These are phyloP conservation scores for Hydrochoerus hydrochaeris DNA, from an alignment of 2,113 vertebrate genomes.

Conservation along the genomic window DNA sequence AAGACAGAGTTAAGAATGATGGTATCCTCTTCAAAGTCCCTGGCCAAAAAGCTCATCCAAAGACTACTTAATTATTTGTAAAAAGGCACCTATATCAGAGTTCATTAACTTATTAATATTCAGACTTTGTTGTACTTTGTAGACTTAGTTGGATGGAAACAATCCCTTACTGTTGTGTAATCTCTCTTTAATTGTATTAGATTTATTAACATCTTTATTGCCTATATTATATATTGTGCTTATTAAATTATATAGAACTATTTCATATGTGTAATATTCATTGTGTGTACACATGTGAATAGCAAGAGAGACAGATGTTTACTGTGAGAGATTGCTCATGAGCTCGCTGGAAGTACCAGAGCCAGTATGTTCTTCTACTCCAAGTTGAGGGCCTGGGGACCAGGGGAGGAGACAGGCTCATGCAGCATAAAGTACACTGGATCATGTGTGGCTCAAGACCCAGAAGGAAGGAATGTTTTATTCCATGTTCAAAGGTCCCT, in stretches of 20 bases:
- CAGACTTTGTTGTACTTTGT: background rate
- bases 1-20: background rate
- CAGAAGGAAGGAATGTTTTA: accelerated
- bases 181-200: background rate
- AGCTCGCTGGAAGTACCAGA: background rate
- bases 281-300: background rate
- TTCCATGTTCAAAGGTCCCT: background rate
- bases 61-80: background rate
- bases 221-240: background rate
- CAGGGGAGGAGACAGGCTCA: too few species aligned
- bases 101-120: background rate
- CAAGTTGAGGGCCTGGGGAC: background rate
- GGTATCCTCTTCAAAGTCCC: background rate
- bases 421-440: background rate
- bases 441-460: too few species aligned
- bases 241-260: background rate
- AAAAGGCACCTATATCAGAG: background rate
- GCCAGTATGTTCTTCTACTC: accelerated
- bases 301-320: background rate
- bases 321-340: background rate
- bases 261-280: background rate
- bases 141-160: background rate
- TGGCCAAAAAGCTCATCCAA: background rate
- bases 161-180: background rate
- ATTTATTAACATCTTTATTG: background rate